Evolutionary conservation across 2,888 invertebrate species (phyloP), one percentile per base, ranked within the genome.

Genomic region (Prosopocoilus inquinatus): DNA sequence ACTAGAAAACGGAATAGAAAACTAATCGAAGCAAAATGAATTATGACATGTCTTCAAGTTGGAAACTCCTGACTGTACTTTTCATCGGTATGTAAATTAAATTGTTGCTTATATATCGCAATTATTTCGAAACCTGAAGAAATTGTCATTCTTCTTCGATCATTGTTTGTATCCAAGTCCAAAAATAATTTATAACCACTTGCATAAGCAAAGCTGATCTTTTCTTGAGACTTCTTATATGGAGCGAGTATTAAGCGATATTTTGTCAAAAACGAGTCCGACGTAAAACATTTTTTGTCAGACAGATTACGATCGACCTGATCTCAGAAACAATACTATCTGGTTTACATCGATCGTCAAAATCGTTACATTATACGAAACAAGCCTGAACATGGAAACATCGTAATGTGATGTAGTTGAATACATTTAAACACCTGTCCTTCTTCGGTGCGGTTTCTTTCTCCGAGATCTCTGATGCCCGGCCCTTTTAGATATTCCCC

Each of bases 301-400:
- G 51, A 49, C 9, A 47, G 60, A 64, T 62, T 64, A 51, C 58
- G 60, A 62, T 64, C 62, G 50, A 54, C 55, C 45, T 32, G 57
- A 58, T 61, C 60, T 57, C 52, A 62, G 60, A 63, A 62, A 64
- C 64, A 64, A 64, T 64, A 55, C 61, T 63, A 64, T 64, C 64
- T 45, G 54, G 55, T 62, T 45, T 34, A 62, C 63, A 64, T 64
- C 64, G 57, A 61, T 63, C 61, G 57, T 55, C 50, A 55, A 60
- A 61, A 60, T 63, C 61, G 61, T 61, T 60, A 59, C 60, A 64
- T 64, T 63, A 64, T 64, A 59, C 64, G 43, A 55, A 63, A 64
- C 64, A 63, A 60, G 60, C 59, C 43, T 57, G 61, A 64, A 64
- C 63, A 65, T 65, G 64, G 61, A 65, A 60, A 63, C 64, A 62